These are phyloP conservation scores for Ispidina lecontei DNA, from an alignment of 2,797 vertebrate genomes.

Conservation along the genomic window DNA sequence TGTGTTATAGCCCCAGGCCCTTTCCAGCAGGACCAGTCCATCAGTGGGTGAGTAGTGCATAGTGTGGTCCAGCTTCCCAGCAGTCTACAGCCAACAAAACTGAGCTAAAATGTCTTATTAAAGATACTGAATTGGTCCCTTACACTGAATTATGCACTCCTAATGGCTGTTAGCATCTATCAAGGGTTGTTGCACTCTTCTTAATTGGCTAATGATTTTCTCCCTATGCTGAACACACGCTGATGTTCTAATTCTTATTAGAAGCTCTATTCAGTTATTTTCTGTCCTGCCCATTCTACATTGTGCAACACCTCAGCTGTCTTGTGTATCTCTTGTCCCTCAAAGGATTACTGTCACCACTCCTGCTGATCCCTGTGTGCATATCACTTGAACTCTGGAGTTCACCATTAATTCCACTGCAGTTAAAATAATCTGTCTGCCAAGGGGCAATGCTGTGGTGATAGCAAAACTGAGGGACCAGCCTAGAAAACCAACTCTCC, in stretches of 20 bases:
- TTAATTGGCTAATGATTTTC: not conserved
- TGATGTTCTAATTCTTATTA: not conserved
- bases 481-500: not conserved
- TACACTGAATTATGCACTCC: not conserved
- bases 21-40: not conserved
- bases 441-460: not conserved
- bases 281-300: not conserved
- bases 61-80: not conserved
- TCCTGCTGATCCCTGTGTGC: not conserved
- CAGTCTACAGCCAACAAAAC: not conserved
- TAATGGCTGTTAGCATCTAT: not conserved
- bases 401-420: not conserved
- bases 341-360: constrained; percentile 1
- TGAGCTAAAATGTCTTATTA: not conserved
- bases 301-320: not conserved
- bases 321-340: not conserved
- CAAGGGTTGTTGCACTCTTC: not conserved
- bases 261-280: not conserved
- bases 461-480: not conserved
- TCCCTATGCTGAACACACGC: not conserved
- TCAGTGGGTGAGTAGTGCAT: not conserved
- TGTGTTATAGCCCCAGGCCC: not conserved
- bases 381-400: not conserved
- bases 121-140: not conserved
- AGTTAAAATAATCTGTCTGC: not conserved